These are phyloP conservation scores for Nymphalis io DNA, from an alignment of 1,140 invertebrate species.

Conservation along the genomic window DNA sequence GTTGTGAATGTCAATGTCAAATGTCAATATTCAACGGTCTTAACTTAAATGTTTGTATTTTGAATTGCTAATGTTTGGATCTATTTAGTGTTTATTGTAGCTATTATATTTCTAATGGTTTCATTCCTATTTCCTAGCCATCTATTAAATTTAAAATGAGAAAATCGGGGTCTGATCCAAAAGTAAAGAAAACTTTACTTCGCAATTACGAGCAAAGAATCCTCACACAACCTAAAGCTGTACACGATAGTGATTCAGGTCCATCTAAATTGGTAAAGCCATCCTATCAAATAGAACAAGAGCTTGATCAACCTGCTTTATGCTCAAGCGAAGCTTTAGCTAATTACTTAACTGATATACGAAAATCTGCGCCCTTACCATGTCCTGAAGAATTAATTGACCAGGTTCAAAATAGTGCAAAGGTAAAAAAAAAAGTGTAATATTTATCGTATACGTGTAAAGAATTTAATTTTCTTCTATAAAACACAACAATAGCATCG, in stretches of 20 bases:
- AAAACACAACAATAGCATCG: too few species aligned
- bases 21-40: too few species aligned
- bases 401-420: slow-evolving; percentile 49
- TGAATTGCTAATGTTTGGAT: too few species aligned
- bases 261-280: slow-evolving; percentile 42
- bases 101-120: too few species aligned
- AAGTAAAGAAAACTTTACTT: slow-evolving; percentile 69
- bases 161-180: slow-evolving; percentile 51
- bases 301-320: slow-evolving; percentile 53
- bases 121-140: too few species aligned
- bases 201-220: slow-evolving; percentile 58
- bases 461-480: too few species aligned
- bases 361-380: slow-evolving; percentile 44
- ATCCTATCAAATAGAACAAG: slow-evolving; percentile 41
- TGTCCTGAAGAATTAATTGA: slow-evolving; percentile 41
- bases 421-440: slow-evolving; percentile 59
- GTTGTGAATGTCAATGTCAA: too few species aligned
- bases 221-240: slow-evolving; percentile 34
- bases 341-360: slow-evolving; percentile 61
- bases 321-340: slow-evolving; percentile 65
- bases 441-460: too few species aligned
- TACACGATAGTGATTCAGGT: slow-evolving; percentile 44
- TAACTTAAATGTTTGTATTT: too few species aligned
- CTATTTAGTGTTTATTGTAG: background rate
- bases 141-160: slow-evolving; percentile 45